These are phyloP conservation scores for Pseudolaguvia tuberculata DNA, from an alignment of 2,113 vertebrate species.

Conservation along the genomic window DNA sequence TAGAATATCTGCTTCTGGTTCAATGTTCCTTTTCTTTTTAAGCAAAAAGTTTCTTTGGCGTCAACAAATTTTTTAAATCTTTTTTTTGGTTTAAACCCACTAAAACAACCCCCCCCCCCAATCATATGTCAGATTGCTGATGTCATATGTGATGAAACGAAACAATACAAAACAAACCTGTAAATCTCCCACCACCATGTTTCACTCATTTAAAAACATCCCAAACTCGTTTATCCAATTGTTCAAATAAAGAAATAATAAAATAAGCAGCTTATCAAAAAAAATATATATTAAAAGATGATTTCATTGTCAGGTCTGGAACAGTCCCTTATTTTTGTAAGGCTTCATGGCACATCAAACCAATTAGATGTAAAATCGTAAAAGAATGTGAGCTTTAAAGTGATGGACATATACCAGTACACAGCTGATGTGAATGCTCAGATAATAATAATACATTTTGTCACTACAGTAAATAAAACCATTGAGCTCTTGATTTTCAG, in stretches of 20 bases:
- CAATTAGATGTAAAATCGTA: background rate
- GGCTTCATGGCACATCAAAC: slow-evolving; percentile 24
- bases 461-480: background rate
- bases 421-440: slow-evolving; percentile 14
- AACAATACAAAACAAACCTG: background rate
- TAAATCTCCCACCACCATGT: slow-evolving; percentile 4
- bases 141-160: background rate
- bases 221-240: background rate
- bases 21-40: slow-evolving; percentile 27
- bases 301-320: background rate
- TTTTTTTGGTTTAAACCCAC: slow-evolving; percentile 16
- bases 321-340: background rate
- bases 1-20: background rate
- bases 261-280: background rate
- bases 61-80: slow-evolving; percentile 50
- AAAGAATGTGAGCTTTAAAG: slow-evolving; percentile 3
- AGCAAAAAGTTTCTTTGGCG: slow-evolving; percentile 70
- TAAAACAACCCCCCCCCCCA: slow-evolving; percentile 42
- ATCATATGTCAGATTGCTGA: slow-evolving; percentile 16
- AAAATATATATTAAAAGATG: background rate
- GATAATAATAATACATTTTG: background rate
- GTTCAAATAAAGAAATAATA: background rate
- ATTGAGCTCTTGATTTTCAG: background rate
- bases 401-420: slow-evolving; percentile 18
- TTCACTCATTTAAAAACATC: background rate